These are phyloP conservation scores for Lamellibrachia columna DNA, from an alignment of 2,888 invertebrate species.

Conservation along the genomic window DNA sequence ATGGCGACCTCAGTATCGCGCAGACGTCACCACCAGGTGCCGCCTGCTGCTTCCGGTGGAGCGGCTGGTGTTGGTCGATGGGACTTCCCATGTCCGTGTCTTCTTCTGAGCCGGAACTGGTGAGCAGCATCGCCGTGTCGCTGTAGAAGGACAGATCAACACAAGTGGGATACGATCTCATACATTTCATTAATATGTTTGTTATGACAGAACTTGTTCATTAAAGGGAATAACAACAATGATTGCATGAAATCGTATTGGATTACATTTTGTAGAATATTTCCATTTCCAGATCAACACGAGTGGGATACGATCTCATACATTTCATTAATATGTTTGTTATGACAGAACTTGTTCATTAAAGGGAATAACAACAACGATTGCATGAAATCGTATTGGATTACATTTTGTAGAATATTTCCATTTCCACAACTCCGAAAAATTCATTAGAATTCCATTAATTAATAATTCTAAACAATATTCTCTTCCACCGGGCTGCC, in stretches of 20 bases:
- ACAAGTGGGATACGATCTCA: no score
- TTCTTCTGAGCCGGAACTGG: not conserved
- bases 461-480: no score
- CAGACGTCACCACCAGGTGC: not conserved
- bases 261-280: no score
- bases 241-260: no score
- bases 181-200: not conserved
- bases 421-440: not conserved
- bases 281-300: not conserved
- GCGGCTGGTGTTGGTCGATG: not conserved
- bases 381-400: no score
- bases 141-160: not conserved
- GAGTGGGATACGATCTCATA: no score
- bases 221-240: no score
- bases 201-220: not conserved
- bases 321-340: not conserved
- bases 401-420: no score
- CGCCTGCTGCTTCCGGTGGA: not conserved
- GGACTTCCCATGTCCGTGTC: conserved; percentile 4
- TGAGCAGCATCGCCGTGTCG: not conserved
- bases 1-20: not conserved
- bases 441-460: no score
- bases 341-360: not conserved
- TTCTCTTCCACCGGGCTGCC: no score
- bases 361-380: no score